A percentile compares a stretch with the other conserved stretches of the same genome.
These are phyloP conservation scores for Hyperoplus lanceolatus DNA, from an alignment of 2,797 vertebrate genomes.

Conservation along the genomic window DNA sequence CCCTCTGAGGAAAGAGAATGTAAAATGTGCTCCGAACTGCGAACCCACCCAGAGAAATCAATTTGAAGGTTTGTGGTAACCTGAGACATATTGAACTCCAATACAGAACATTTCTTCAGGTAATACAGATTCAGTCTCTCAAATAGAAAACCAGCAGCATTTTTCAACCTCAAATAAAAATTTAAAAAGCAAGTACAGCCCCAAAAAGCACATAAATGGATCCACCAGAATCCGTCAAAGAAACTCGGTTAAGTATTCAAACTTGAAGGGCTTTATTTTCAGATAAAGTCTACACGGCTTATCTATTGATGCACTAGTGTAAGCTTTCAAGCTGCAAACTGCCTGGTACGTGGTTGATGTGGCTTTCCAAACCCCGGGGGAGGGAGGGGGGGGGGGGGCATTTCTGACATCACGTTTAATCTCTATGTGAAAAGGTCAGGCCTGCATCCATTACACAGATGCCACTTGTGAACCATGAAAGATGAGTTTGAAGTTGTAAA, in stretches of 20 bases:
- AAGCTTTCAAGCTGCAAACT: conserved; percentile 24
- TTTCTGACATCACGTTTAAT: conserved; percentile 39
- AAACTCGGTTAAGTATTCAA: conserved; percentile 30
- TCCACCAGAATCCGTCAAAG: conserved; percentile 11
- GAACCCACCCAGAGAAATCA: conserved; percentile 70
- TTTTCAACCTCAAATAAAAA: conserved; percentile 59
- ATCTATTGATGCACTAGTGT: background rate
- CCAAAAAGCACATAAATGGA: conserved; percentile 32
- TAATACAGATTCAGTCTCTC: conserved; percentile 60
- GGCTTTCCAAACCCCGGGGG: conserved; percentile 15
- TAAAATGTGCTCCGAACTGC: conserved; percentile 58
- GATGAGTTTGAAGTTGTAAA: conserved; percentile 29
- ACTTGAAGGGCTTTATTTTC: conserved; percentile 27
- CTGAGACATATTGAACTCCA: conserved; percentile 70
- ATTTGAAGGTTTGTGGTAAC: conserved; percentile 70
- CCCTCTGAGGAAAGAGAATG: conserved; percentile 56
- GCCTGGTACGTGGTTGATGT: conserved; percentile 36
- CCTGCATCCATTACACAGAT: conserved; percentile 43
- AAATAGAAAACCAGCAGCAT: conserved; percentile 41
- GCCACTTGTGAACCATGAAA: conserved; percentile 48
- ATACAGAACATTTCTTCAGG: conserved; percentile 64
- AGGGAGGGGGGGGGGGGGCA: background rate
- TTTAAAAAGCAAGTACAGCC: conserved; percentile 39
- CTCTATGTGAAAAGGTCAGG: conserved; percentile 53
- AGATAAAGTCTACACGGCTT: background rate